Evolutionary conservation across 1,140 invertebrate genomes (phyloP).

Genomic region (Atta colombica): DNA sequence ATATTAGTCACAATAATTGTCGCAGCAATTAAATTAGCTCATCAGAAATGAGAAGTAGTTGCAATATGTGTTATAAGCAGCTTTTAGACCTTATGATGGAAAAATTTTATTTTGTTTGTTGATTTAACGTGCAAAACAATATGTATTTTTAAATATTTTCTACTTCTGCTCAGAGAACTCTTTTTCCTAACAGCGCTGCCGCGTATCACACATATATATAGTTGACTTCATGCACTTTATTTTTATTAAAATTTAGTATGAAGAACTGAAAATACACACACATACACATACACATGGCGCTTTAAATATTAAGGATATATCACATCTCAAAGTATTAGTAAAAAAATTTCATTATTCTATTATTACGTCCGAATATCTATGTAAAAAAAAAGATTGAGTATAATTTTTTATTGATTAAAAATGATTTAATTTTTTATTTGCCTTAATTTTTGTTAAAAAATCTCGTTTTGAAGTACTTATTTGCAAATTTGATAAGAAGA

Average conservation of each 20-base stretch:
- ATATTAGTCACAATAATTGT: background rate
- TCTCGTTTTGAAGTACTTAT: too few relatives aligned
- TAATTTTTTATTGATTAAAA: too few relatives aligned
- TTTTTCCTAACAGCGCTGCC: background rate
- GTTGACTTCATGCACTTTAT: background rate
- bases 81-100: background rate
- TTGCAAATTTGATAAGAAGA: too few relatives aligned
- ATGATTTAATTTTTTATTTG: too few relatives aligned
- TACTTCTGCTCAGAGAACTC: background rate
- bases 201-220: background rate
- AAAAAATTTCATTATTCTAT: too few relatives aligned
- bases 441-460: too few relatives aligned
- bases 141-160: background rate
- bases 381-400: too few relatives aligned
- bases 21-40: constrained; percentile 23
- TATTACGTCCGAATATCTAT: too few relatives aligned
- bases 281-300: background rate
- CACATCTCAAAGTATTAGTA: too few relatives aligned
- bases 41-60: background rate
- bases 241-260: background rate
- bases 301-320: too few relatives aligned
- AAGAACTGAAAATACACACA: background rate
- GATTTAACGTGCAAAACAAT: background rate
- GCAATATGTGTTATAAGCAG: background rate
- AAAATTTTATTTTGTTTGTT: background rate